Base-by-base conservation (phyloP, 2,797 vertebrate genomes). In the Enteromius thamalakanensis region DNA sequence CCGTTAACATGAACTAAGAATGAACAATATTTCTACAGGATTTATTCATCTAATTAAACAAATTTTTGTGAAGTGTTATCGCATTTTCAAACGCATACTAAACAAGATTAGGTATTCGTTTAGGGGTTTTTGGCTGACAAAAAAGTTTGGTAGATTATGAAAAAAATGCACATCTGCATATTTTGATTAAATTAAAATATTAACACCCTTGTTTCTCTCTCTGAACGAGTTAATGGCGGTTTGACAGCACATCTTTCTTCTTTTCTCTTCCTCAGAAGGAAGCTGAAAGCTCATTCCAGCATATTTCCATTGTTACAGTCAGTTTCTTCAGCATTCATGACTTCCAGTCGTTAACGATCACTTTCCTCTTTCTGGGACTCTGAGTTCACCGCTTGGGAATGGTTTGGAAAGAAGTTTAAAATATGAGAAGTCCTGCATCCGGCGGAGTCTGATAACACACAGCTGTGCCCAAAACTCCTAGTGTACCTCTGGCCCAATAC, bases 211-310 rank as follows among this genome's bases (percentile, higher is more conserved):
- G 9, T 53, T 85, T 26, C 26, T 76, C 47, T 62, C 37, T 55
- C 21, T 7, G 32, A 68, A 26, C 32, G 19, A 19, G 32, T 45
- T 86, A 84, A 87, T 87, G 76, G 79, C 71, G 64, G 53, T n/a
- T 68, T 45, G 60, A 76, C 12, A 2, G 26, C 23, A 71, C 49
- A 68, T 70, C 10, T 40, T 17, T 77, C 49, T 23, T 29, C 21
- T 10, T 12, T 64, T 32, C 47, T 72, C 45, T 9, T 51, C 55
- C 17, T 15, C 42, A 9, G 62, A 70, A 68, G 55, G 75, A 79
- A 51, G 51, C 75, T 26, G 26, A 42, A 70, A 55, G 72, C 53
- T 76, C 74, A 69, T 87, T 86, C 79, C 74, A 69, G 58, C 65
- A 64, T 3, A 15, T 21, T 80, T 85, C 81, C 17, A 29, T 58